Evolutionary conservation across 2,888 invertebrate species (phyloP), one percentile per base, ranked within the genome.

Genomic region (Lampropteryx suffumata): DNA sequence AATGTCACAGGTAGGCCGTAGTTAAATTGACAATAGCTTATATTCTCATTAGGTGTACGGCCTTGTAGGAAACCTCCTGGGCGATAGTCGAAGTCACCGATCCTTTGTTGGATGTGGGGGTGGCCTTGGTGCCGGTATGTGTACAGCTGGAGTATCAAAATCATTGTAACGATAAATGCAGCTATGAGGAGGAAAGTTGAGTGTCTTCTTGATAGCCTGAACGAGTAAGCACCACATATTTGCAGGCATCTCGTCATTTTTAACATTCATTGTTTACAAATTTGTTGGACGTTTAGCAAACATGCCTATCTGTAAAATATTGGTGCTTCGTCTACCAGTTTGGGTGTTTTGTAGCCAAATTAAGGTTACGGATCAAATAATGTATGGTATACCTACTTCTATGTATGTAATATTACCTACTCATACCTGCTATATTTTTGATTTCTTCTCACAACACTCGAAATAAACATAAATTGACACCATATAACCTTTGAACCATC

Each of bases 1-100:
- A 94, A 76, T 10, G 74, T 75, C 28, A 87, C 73, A 1, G 93
- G 93, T 36, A 93, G 79, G 35, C 92, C 92, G 66, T 92, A 93
- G 59, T 91, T 92, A 64, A 92, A 93, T 42, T 87, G 82, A 67
- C 94, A 94, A 69, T 89, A 93, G 40, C 69, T 83, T 48, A 61
- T 69, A 65, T 93, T 94, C 37, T 84, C 84, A 26, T 83, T 82
- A 52, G 92, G 92, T 55, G 89, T 85, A 37, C 69, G 74, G 32
- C 91, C 91, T 61, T 76, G 81, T 7, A 91, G 67, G 60, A 91
- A 92, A 11, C 73, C 61, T 26, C 90, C 84, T 10, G 89, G 88
- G 60, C 71, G 77, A 61, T 90, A 84, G 59, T 84, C 78, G 69
- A 78, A 87, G 65, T 90, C 84, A 79, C 86, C 88, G 69, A 79